Evolutionary conservation across 2,797 vertebrate species (phyloP).

Genomic region (Delichon dasypus): DNA sequence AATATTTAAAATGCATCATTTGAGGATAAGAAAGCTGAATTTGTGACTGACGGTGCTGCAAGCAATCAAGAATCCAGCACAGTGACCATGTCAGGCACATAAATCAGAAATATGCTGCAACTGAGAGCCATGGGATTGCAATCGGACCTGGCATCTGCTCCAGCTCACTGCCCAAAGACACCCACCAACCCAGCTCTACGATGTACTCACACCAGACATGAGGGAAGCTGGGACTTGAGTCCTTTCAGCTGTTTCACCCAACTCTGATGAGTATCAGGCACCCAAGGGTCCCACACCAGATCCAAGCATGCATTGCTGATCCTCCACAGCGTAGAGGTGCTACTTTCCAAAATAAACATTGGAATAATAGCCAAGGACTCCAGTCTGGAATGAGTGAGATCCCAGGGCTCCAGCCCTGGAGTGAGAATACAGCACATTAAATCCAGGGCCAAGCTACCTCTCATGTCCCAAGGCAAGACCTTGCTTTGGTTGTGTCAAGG

Average conservation of each 20-base stretch:
- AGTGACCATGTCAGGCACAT: not conserved
- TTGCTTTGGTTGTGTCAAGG: not conserved
- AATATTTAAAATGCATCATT: not conserved
- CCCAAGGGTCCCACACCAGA: not conserved
- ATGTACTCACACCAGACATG: not conserved
- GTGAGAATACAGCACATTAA: not conserved
- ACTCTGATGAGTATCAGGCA: not conserved
- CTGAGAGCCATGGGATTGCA: not conserved
- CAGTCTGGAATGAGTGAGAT: not conserved
- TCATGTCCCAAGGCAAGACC: not conserved
- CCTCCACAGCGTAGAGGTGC: accelerated
- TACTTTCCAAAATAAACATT: not conserved
- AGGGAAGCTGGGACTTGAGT: not conserved
- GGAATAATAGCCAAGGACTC: not conserved
- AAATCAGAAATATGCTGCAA: not conserved
- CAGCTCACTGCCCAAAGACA: not conserved
- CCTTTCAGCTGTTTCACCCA: not conserved
- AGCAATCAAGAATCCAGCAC: not conserved
- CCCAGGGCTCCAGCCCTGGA: not conserved
- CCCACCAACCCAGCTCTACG: not conserved
- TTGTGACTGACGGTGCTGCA: not conserved
- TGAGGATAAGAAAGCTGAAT: not conserved
- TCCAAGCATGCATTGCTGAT: not conserved
- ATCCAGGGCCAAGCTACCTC: not conserved
- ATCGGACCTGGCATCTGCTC: not conserved